Percentiles rank a stretch among this genome's conserved stretches.
Evolutionary conservation across 2,888 invertebrate genomes (phyloP).

Genomic region (Metalampra italica): DNA sequence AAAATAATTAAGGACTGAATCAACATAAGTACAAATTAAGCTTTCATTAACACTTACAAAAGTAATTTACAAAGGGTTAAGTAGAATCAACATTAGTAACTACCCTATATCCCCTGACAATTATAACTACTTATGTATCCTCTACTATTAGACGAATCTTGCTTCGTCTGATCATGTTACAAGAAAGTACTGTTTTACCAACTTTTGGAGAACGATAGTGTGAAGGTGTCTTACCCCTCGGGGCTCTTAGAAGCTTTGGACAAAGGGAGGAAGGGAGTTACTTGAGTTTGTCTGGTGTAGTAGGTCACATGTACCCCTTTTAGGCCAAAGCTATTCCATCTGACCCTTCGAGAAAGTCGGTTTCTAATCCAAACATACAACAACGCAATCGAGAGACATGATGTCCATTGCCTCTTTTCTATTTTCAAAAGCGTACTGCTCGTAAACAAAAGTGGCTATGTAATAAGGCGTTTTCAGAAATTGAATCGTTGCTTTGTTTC

Average conservation of each 20-base stretch:
- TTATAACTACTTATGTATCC: slow-evolving; percentile 1
- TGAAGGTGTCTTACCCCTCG: no score
- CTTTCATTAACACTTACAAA: neutral
- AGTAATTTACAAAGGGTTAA: neutral
- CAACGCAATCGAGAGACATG: slow-evolving; percentile 28
- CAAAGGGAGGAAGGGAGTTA: neutral
- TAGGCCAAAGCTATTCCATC: slow-evolving; percentile 19
- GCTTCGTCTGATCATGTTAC: slow-evolving; percentile 14
- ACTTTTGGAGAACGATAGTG: neutral
- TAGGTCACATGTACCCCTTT: slow-evolving; percentile 16
- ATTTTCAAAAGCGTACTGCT: slow-evolving; percentile 30
- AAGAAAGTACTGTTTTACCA: neutral
- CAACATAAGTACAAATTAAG: neutral
- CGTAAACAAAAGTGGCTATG: slow-evolving; percentile 43
- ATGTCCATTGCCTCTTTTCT: slow-evolving; percentile 40
- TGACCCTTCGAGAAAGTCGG: slow-evolving; percentile 22
- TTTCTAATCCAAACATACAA: slow-evolving; percentile 15
- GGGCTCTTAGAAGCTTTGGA: neutral
- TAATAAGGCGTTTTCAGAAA: slow-evolving; percentile 30
- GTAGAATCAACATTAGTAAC: slow-evolving; percentile 1
- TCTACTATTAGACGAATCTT: slow-evolving; percentile 9
- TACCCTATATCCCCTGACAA: neutral
- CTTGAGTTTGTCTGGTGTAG: neutral
- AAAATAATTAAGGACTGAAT: neutral
- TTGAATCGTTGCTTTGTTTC: slow-evolving; percentile 25